phyloP scores from a whole-genome alignment of 2,797 vertebrate species.

The Argya squamiceps region DNA sequence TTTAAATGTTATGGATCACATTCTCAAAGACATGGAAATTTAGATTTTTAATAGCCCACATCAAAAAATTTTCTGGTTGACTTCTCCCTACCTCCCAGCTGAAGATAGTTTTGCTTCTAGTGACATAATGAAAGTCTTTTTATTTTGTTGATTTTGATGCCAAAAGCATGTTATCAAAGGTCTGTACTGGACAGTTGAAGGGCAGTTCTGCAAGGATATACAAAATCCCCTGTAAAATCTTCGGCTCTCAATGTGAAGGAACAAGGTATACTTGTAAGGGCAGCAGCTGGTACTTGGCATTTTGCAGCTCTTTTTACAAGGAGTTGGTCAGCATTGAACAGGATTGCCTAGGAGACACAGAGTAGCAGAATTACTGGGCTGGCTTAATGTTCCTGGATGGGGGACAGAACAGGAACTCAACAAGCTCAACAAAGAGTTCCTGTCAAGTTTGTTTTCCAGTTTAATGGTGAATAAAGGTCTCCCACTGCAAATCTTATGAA shows the following conservation, averaged over 20 bases:
- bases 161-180: not conserved
- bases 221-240: not conserved
- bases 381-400: not conserved
- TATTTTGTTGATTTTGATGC: not conserved
- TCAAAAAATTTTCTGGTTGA: not conserved
- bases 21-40: not conserved
- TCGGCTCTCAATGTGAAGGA: not conserved
- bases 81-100: not conserved
- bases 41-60: not conserved
- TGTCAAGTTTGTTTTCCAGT: not conserved
- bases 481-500: not conserved
- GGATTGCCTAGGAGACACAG: not conserved
- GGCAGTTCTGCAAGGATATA: not conserved
- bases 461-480: not conserved
- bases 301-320: not conserved
- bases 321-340: not conserved
- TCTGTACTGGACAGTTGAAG: not conserved
- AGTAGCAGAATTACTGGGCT: not conserved
- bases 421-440: not conserved
- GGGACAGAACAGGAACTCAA: not conserved
- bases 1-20: not conserved
- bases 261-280: not conserved
- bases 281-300: not conserved
- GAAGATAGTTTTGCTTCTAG: not conserved
- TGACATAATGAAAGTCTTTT: not conserved